These are phyloP conservation scores for Sebastiscus tertius DNA, from an alignment of 2,797 vertebrate species.

Conservation along the genomic window DNA sequence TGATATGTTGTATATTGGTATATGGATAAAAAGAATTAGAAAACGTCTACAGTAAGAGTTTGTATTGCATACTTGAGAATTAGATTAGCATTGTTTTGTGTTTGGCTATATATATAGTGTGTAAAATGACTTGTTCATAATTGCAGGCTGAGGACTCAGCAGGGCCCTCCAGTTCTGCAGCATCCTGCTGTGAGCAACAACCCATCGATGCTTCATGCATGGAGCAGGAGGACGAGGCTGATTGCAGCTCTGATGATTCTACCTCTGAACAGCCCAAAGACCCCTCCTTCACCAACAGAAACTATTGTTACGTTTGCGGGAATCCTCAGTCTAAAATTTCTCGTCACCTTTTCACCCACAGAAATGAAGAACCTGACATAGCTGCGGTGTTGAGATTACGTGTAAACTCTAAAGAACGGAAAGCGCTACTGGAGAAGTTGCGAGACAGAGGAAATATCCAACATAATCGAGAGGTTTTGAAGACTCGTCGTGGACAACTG, in stretches of 20 bases:
- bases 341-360: constrained; percentile 64
- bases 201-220: fast-evolving
- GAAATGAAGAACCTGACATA: constrained; percentile 40
- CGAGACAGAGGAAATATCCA: constrained; percentile 56
- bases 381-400: constrained; percentile 33
- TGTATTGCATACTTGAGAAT: no score
- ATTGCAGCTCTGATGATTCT: neutral
- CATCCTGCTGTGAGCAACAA: constrained; percentile 1
- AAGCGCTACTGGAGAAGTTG: constrained; percentile 19
- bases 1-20: no score
- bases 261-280: neutral
- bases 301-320: constrained; percentile 70
- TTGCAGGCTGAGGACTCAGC: constrained; percentile 32
- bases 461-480: constrained; percentile 61
- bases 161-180: constrained; percentile 7
- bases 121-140: neutral
- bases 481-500: constrained; percentile 23
- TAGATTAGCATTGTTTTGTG: neutral
- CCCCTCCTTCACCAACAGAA: neutral
- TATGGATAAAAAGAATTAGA: no score
- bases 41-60: neutral
- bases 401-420: constrained; percentile 32
- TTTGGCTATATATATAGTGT: neutral
- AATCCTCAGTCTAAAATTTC: constrained; percentile 44
- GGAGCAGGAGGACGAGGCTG: neutral